Percentiles rank a stretch among this genome's conserved stretches.
These are phyloP conservation scores for Strigamia maritima DNA, from an alignment of 2,888 invertebrate species.

Conservation along the genomic window DNA sequence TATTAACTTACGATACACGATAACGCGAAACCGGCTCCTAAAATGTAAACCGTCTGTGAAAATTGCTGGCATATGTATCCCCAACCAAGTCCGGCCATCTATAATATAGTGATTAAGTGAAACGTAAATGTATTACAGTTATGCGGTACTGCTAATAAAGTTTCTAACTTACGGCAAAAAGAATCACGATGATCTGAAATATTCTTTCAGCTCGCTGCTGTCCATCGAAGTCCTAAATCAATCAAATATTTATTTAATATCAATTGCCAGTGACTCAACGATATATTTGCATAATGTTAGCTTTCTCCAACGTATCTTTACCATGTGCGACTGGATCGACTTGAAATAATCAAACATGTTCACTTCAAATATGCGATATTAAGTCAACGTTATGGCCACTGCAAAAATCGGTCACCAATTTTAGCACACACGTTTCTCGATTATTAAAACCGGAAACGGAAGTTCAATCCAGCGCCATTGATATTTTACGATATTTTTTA, in stretches of 20 bases:
- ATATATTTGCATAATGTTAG: neutral
- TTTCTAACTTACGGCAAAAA: conserved; percentile 69
- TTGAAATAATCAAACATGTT: neutral
- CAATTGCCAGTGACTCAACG: neutral
- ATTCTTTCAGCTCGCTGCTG: conserved; percentile 85
- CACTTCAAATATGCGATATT: neutral
- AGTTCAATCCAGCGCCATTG: neutral
- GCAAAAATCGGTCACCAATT: neutral
- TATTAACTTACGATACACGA: conserved; percentile 68
- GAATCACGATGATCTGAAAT: conserved; percentile 81
- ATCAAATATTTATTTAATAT: conserved; percentile 48
- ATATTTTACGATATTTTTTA: no score
- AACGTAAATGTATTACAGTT: conserved; percentile 32
- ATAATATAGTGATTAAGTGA: conserved; percentile 44
- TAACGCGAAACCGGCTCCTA: conserved; percentile 84
- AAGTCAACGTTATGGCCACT: neutral
- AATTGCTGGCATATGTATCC: conserved; percentile 93
- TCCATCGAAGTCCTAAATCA: conserved; percentile 76
- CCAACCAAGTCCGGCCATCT: conserved; percentile 82
- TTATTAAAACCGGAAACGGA: neutral
- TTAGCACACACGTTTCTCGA: neutral
- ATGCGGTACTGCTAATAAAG: neutral
- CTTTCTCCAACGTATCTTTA: neutral
- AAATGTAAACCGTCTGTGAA: conserved; percentile 88
- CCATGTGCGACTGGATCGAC: neutral